Evolutionary conservation across 2,797 vertebrate genomes (phyloP), one percentile per base, ranked within the genome.

Genomic region (Tenualosa ilisha): DNA sequence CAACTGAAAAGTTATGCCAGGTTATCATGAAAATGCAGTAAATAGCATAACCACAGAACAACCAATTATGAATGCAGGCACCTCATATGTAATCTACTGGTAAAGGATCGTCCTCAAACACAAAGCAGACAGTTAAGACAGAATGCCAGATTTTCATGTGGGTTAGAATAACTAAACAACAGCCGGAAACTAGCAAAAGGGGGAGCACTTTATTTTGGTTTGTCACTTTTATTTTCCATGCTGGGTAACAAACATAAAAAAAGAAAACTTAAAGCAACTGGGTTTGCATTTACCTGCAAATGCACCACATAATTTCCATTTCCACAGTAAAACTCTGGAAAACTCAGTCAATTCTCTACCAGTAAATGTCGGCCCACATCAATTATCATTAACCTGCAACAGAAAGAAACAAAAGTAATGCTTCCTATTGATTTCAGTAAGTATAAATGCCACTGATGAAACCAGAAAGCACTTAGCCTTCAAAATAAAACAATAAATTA

Each of bases 381-480:
- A 46, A 22, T 22, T 79, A 22, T 22, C 72, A 79, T 75, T 75
- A 75, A 43, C 59, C 59, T 63, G 59, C 22, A 63, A 24, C 37
- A 22, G 40, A 43, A 37, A 79, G 40, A 79, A 46, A 46, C 40
- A 46, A 79, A 79, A 79, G 37, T 22, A 79, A 79, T 79, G 72
- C 26, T 22, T 79, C 40, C 40, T 20, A 79, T 79, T 79, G 72
- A 79, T 79, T 79, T 40, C 40, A 22, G 40, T 79, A 43, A 75
- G 17, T 43, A 75, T 17, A 79, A 20, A 79, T 79, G 72, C 40
- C 72, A 79, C 72, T 46, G 72, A 79, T 79, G 72, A 79, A 79
- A 79, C 72, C 72, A 79, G 68, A 43, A 79, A 46, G 72, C 37
- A 79, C 40, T 79, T 79, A 79, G 72, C 40, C 72, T 79, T 79